phyloP scores from a whole-genome alignment of 2,888 invertebrate genomes.

The Shargacucullia verbasci region DNA sequence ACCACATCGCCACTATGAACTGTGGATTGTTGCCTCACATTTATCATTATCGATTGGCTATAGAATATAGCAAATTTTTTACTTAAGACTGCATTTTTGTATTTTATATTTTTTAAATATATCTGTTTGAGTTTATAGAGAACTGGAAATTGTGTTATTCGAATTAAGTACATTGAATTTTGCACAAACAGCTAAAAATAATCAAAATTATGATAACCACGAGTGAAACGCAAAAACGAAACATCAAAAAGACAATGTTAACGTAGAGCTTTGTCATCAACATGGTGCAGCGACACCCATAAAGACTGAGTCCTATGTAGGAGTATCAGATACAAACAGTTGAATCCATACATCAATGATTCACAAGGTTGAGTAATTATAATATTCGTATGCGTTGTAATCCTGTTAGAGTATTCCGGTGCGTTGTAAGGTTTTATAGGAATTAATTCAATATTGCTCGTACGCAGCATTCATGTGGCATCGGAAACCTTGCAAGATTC shows the following conservation, averaged over 20 bases:
- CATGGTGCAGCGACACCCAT: too few relatives aligned
- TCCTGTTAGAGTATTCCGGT: conserved; percentile 35
- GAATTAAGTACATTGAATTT: background rate
- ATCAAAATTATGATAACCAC: too few relatives aligned
- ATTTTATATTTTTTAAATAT: conserved; percentile 20
- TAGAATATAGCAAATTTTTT: conserved; percentile 28
- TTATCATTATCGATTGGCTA: conserved; percentile 60
- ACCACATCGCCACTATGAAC: conserved; percentile 70
- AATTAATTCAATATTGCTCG: conserved; percentile 54
- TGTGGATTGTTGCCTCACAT: conserved; percentile 67
- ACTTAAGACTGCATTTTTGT: conserved; percentile 29
- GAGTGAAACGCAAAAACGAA: too few relatives aligned
- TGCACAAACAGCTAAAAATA: too few relatives aligned
- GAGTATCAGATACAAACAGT: background rate
- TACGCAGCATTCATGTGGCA: conserved; percentile 29
- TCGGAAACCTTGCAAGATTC: conserved; percentile 38
- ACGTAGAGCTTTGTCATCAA: too few relatives aligned
- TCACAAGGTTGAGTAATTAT: conserved; percentile 33
- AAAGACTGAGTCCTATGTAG: too few relatives aligned
- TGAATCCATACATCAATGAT: conserved; percentile 38
- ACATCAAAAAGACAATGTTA: too few relatives aligned
- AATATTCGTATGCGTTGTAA: conserved; percentile 33
- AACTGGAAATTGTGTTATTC: conserved; percentile 7
- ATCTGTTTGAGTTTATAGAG: conserved; percentile 33
- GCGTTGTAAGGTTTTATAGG: conserved; percentile 47